Evolutionary conservation across 2,797 vertebrate species (phyloP), one percentile per base, ranked within the genome.

Genomic region (Tamandua tetradactyla): DNA sequence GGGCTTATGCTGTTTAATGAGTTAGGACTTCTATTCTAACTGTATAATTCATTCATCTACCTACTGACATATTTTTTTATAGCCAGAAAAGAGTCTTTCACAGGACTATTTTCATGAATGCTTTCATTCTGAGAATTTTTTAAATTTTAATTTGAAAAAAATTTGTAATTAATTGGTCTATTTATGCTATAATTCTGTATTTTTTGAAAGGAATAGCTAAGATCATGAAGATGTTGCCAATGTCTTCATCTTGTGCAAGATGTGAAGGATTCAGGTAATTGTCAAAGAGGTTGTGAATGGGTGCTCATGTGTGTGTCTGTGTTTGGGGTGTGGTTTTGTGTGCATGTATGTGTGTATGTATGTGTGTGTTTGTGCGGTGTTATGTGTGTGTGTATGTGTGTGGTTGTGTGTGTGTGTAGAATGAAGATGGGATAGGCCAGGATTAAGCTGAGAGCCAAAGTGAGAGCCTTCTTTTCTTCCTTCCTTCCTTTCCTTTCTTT

Each of bases 91-190:
- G 94, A 69, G 13, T 91, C 37, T 87, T 93, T 89, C 35, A 61
- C 64, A 20, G 30, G 74, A 64, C 42, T 89, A 10, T 68, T 95
- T 95, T 89, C 80, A 57, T 71, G 83, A 95, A 80, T 61, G 22
- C 17, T 83, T 96, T 47, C 71, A 89, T 91, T 87, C 30, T 32
- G 25, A 91, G 66, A 71, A 14, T 91, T 13, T 82, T 91, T 81
- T 42, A 82, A 32, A 62, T 85, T 92, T 94, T 78, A 74, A 79
- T 89, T 89, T 91, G 13, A 74, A 88, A 93, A 44, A 4, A 62
- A 59, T 88, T 81, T 74, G 32, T 22, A 97, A 91, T 75, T 85
- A 87, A 80, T 74, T 75, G 44, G 40, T 79, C 4, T 66, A 7
- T 69, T 62, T 82, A 49, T 69, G 44, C n/a, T 11, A 44, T 79